Evolutionary conservation across 2,113 vertebrate genomes (phyloP), one percentile per base, ranked within the genome.

Genomic region (Vanacampus margaritifer): DNA sequence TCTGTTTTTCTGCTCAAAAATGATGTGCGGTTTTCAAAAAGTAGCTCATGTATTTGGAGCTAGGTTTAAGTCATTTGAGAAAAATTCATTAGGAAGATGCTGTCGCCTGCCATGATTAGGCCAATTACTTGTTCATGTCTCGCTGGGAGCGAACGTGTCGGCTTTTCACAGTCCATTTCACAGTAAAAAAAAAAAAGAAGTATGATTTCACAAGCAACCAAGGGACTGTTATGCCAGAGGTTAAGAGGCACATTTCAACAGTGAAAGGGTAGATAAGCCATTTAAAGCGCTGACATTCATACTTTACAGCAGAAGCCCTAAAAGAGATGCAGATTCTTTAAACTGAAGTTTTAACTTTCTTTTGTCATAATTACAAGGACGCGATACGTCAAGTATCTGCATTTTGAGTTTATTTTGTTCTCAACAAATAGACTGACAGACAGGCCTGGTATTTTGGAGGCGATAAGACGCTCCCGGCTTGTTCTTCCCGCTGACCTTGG

Each of bases 401-500:
- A 86, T 87, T n/a, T 81, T 79, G 76, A 84, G 80, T 82, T 81
- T 79, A 74, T 79, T 82, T 74, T 71, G 64, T 65, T 73, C 57
- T 74, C 65, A 68, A 63, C 74, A 76, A 80, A 85, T 67, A 76
- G 80, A 79, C 64, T 51, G 71, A 75, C 75, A 79, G 73, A 66
- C 67, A 78, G 69, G 63, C 37, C 71, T 73, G 75, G 59, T 67
- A 76, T 68, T 67, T 77, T 58, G 64, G 68, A 85, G 83, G 79
- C 74, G 86, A 89, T 83, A 80, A 82, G 84, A 84, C 87, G 80
- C 86, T 73, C 60, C 69, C 26, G 48, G 76, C 76, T 75, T 75
- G 77, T 75, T 83, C 78, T 82, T 53, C 16, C 13, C 23, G 1
- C 76, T 84, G 86, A 89, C 89, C 86, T 90, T 89, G 86, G 75